Evolutionary conservation across 2,113 vertebrate genomes (phyloP).

Genomic region (Eurystomus gularis): DNA sequence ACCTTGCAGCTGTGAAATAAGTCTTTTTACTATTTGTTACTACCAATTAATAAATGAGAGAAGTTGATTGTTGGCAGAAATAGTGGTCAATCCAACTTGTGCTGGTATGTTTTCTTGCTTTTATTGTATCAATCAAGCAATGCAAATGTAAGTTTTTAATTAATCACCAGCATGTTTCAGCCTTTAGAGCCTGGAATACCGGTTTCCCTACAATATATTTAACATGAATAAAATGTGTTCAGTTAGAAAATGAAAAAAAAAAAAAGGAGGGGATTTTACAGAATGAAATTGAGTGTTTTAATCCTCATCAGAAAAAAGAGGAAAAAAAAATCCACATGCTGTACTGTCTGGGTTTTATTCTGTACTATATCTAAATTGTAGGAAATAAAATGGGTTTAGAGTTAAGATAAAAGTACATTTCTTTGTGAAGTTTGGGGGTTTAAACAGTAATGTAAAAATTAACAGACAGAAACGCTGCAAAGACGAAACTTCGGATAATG

Average conservation of each 20-base stretch:
- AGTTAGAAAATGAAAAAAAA: background rate
- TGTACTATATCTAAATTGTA: background rate
- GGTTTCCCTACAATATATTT: background rate
- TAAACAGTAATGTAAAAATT: background rate
- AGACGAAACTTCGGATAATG: background rate
- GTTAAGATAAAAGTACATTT: background rate
- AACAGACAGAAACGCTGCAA: background rate
- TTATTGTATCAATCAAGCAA: slow-evolving; percentile 1
- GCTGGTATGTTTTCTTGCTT: background rate
- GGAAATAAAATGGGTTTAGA: background rate
- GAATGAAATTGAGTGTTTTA: background rate
- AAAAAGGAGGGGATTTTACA: background rate
- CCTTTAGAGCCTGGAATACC: background rate
- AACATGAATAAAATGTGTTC: background rate
- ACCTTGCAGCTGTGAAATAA: background rate
- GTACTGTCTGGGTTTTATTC: background rate
- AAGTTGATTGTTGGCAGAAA: slow-evolving; percentile 5
- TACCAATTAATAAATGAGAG: slow-evolving; percentile 7
- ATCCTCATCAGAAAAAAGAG: background rate
- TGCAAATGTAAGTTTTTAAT: slow-evolving; percentile 5
- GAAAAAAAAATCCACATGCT: background rate
- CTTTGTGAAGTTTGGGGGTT: background rate
- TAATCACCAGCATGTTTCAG: background rate
- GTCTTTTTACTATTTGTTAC: background rate
- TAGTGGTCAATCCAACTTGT: background rate